Conservation (phyloP, 2,113 vertebrate species). For the Gadus macrocephalus region DNA sequence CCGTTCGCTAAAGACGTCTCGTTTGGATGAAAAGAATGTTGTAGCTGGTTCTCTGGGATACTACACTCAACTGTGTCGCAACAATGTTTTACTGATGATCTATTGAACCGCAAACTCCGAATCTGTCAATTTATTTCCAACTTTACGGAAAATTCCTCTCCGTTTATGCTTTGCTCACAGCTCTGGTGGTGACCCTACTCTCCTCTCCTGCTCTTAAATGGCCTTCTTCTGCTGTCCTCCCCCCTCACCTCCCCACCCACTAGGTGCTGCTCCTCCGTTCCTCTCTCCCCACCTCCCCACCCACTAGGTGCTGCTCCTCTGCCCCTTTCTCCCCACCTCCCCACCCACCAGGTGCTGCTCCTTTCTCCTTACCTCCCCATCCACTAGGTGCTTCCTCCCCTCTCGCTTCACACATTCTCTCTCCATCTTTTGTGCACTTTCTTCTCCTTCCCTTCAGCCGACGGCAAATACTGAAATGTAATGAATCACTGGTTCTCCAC, state of each 20-base stretch:
- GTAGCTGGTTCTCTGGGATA: too few relatives aligned
- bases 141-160: too few relatives aligned
- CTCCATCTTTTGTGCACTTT: constrained; percentile 1
- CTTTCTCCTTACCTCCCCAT: not conserved
- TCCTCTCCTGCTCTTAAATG: not conserved
- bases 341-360: not conserved
- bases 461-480: too few relatives aligned
- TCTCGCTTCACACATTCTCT: not conserved
- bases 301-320: not conserved
- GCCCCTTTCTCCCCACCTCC: not conserved
- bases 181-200: not conserved
- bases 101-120: too few relatives aligned
- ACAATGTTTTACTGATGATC: too few relatives aligned
- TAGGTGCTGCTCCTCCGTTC: not conserved
- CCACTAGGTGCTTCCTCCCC: not conserved
- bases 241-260: not conserved
- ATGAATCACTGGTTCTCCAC: not conserved
- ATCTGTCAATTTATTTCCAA: too few relatives aligned
- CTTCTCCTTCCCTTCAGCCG: not conserved
- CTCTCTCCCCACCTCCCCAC: not conserved
- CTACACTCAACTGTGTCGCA: too few relatives aligned
- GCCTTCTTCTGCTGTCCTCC: not conserved
- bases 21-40: too few relatives aligned
- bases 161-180: too few relatives aligned
- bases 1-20: too few relatives aligned